Evolutionary conservation across 2,888 invertebrate species (phyloP).

Genomic region (Ophion ellenae): DNA sequence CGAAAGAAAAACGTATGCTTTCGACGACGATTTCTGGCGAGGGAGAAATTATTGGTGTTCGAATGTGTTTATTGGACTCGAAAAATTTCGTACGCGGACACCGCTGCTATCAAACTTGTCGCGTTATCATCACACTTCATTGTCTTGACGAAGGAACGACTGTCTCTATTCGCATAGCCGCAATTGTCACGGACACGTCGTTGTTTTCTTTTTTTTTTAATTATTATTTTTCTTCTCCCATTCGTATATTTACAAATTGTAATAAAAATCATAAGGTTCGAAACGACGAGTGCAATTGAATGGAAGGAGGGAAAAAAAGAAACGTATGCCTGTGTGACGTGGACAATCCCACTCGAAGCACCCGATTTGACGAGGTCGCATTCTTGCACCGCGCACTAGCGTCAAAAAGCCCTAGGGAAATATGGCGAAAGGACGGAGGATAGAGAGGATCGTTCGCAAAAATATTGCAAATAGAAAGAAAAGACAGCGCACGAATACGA

Average conservation of each 20-base stretch:
- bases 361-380: not conserved
- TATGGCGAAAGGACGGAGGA: not conserved
- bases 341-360: not conserved
- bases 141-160: constrained; percentile 22
- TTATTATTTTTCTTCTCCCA: constrained; percentile 34
- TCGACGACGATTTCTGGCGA: constrained; percentile 44
- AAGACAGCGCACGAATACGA: constrained; percentile 54
- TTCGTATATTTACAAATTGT: constrained; percentile 64
- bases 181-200: constrained; percentile 27
- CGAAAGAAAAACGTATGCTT: constrained; percentile 25
- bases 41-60: constrained; percentile 22
- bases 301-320: constrained; percentile 6
- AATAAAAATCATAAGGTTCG: constrained; percentile 57
- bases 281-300: constrained; percentile 55
- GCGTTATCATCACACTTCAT: constrained; percentile 2
- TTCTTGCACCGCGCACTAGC: not conserved
- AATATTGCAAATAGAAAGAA: constrained; percentile 27
- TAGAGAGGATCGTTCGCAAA: constrained; percentile 11
- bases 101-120: constrained; percentile 15
- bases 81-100: constrained; percentile 37
- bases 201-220: constrained; percentile 13
- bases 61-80: constrained; percentile 14
- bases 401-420: not conserved
- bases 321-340: not conserved
- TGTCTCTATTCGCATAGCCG: constrained; percentile 15